Base-by-base conservation (phyloP, 2,888 invertebrate genomes). In the Drosophila planitibia region DNA sequence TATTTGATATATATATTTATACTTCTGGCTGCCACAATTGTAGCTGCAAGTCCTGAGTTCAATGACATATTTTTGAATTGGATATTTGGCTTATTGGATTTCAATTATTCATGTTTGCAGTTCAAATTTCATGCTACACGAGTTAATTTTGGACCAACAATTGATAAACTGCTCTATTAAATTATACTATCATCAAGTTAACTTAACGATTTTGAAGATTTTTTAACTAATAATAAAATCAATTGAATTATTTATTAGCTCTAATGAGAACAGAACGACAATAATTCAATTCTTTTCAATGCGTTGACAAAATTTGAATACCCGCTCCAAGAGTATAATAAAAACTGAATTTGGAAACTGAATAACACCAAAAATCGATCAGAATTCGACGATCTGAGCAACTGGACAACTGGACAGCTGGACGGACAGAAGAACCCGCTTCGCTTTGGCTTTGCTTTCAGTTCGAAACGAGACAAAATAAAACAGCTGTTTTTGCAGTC, bases 401-500 rank as follows among this genome's bases (percentile, higher is more conserved):
- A 66, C 52, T 77, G 77, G 69, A 61, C 78, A 66, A 70, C 64
- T 73, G 66, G 41, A 73, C 64, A 25, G 47, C 28, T 30, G 25
- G 25, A 47, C 47, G 25, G 47, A 47, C 25, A 25, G 25, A 25
- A 25, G 4, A 75, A 70, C 68, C 73, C 65, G 76, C 70, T 76
- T 70, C 61, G 79, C 74, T 71, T 76, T 71, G 7, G 71, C 77
- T 70, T 81, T 65, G 77, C 47, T 47, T 25, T 47, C 25, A 47
- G 16, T 16, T 25, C 47, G 22, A 14, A 47, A 47, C 47, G 16
- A 47, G 9, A 47, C 16, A 9, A 47, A 25, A 59, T 67, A 67
- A 57, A 83, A 82, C 85, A 85, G 82, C 82, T 82, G 85, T 82
- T 82, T 82, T 75, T 71, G 79, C 61, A 68, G 65, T 65, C 54